These are phyloP conservation scores for Calameuta pallipes DNA, from an alignment of 2,888 invertebrate species.

Conservation along the genomic window DNA sequence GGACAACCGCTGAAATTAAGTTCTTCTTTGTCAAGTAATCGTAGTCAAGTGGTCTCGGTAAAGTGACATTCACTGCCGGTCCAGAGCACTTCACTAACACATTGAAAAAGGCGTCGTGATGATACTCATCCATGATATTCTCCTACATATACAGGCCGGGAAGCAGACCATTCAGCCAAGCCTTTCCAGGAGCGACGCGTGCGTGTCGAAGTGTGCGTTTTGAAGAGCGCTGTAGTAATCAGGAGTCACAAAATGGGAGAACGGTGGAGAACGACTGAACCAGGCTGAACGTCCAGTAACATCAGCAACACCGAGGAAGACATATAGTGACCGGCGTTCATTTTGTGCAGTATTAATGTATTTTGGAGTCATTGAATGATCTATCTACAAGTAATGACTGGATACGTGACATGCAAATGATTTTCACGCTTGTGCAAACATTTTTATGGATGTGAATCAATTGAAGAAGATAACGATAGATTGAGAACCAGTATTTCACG, in stretches of 20 bases:
- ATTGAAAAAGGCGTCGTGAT: background rate
- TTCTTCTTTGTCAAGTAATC: conserved; percentile 33
- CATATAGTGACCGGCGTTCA: background rate
- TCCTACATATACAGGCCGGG: background rate
- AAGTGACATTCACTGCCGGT: conserved; percentile 29
- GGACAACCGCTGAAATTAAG: conserved; percentile 30
- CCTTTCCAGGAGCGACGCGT: background rate
- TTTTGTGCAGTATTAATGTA: background rate
- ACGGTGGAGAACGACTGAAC: background rate
- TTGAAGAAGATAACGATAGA: background rate
- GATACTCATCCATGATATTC: background rate
- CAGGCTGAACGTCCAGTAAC: background rate
- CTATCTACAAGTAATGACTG: background rate
- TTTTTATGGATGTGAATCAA: background rate
- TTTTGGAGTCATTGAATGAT: background rate
- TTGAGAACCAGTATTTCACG: background rate
- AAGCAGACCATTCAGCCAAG: background rate
- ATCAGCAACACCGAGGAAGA: background rate
- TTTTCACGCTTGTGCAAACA: background rate
- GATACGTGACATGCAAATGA: background rate
- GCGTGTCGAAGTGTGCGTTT: background rate
- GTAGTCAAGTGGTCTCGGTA: conserved; percentile 24
- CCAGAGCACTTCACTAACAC: background rate
- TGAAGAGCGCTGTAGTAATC: background rate
- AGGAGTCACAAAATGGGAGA: background rate